Evolutionary conservation across 1,140 invertebrate genomes (phyloP).

Genomic region (Drosophila parvula): DNA sequence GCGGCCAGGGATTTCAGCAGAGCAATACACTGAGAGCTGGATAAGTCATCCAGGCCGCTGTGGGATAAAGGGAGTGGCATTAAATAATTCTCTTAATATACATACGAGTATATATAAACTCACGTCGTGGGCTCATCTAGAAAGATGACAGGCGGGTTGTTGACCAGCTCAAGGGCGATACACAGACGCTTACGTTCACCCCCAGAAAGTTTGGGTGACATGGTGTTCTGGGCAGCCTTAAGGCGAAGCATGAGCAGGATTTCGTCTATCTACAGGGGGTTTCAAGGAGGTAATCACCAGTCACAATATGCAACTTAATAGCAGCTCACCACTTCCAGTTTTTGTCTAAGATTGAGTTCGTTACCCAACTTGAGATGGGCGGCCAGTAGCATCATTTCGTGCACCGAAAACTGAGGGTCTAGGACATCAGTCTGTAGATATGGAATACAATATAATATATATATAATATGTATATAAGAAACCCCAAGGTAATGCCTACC

Average conservation of each 20-base stretch:
- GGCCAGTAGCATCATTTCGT: slow-evolving; percentile 93
- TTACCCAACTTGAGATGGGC: slow-evolving; percentile 94
- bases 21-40: slow-evolving; percentile 90
- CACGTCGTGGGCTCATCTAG: slow-evolving; percentile 93
- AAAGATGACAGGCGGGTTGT: slow-evolving; percentile 97
- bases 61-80: neutral
- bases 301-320: neutral
- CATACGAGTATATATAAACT: slow-evolving; percentile 79
- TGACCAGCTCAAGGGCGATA: slow-evolving; percentile 95
- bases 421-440: slow-evolving; percentile 89
- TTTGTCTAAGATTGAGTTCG: slow-evolving; percentile 87
- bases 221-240: slow-evolving; percentile 87
- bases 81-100: neutral
- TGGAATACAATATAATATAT: neutral
- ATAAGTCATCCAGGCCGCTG: slow-evolving; percentile 90
- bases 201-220: slow-evolving; percentile 91
- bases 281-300: neutral
- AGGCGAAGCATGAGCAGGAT: slow-evolving; percentile 89
- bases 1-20: slow-evolving; percentile 91
- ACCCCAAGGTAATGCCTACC: slow-evolving; percentile 14
- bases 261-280: slow-evolving; percentile 86
- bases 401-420: slow-evolving; percentile 92
- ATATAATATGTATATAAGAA: neutral
- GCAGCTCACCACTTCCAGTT: slow-evolving; percentile 88
- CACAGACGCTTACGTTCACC: slow-evolving; percentile 96